Percentiles rank a stretch among this genome's conserved stretches.
phyloP scores from a whole-genome alignment of 2,797 vertebrate species.

The Periophthalmus magnuspinnatus region DNA sequence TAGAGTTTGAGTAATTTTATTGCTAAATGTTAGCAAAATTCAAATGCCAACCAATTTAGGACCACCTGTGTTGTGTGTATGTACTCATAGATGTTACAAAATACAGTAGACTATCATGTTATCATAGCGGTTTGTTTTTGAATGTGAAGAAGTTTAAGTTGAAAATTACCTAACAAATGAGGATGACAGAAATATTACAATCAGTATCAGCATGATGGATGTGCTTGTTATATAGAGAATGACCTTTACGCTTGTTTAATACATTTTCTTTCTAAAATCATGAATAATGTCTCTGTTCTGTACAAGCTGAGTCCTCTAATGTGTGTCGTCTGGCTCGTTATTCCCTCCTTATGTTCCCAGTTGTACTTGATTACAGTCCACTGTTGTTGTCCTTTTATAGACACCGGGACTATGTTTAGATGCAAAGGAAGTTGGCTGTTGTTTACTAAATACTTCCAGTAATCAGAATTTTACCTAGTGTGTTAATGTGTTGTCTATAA shows the following conservation, averaged over 20 bases:
- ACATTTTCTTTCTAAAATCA: too few relatives aligned
- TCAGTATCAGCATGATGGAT: too few relatives aligned
- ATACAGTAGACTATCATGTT: too few relatives aligned
- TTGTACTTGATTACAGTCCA: slow-evolving; percentile 8
- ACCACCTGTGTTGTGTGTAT: too few relatives aligned
- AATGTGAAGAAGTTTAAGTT: too few relatives aligned
- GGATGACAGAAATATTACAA: too few relatives aligned
- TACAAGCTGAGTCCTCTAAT: neutral
- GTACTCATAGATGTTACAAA: too few relatives aligned
- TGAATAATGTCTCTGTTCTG: neutral
- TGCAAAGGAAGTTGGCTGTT: slow-evolving; percentile 39
- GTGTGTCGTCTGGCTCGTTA: neutral
- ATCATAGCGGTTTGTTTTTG: too few relatives aligned
- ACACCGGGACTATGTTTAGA: slow-evolving; percentile 32
- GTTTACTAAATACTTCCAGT: slow-evolving; percentile 48
- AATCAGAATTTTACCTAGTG: slow-evolving; percentile 32
- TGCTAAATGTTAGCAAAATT: neutral
- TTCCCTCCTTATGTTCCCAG: neutral
- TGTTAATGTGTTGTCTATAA: slow-evolving; percentile 17
- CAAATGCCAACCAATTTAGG: neutral
- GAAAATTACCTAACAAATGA: too few relatives aligned
- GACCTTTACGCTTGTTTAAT: neutral
- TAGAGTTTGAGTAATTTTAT: neutral
- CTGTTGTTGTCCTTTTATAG: slow-evolving; percentile 24
- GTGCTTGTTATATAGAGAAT: neutral